Percentiles rank a stretch among this genome's conserved stretches.
Conservation (phyloP, 2,888 invertebrate species). For the Conistra vaccinii region DNA sequence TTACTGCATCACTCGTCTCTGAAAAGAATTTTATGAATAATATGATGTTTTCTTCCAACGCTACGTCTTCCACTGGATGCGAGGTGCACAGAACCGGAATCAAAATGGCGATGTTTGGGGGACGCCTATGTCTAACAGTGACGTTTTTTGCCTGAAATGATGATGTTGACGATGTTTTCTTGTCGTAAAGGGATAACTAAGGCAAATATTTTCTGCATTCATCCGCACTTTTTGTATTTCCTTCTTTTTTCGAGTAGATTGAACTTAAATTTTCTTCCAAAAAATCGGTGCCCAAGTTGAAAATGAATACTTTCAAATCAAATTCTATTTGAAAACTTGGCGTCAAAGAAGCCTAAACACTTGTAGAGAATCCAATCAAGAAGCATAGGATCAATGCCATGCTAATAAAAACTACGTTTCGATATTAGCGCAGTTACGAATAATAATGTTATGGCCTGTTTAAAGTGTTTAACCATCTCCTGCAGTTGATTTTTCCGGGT, state of each 20-base stretch:
- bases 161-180: not conserved
- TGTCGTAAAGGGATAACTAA: not conserved
- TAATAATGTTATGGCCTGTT: not conserved
- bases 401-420: too few species aligned
- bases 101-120: too few species aligned
- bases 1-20: not conserved
- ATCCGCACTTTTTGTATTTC: not conserved
- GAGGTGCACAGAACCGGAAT: too few species aligned
- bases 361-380: not conserved
- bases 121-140: too few species aligned
- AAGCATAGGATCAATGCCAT: too few species aligned
- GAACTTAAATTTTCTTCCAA: not conserved
- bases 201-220: slow-evolving; percentile 1
- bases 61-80: too few species aligned
- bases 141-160: too few species aligned
- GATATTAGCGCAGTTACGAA: not conserved
- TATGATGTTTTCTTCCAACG: too few species aligned
- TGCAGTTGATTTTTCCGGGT: too few species aligned
- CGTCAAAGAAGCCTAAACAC: too few species aligned
- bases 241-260: not conserved
- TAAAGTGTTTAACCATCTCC: too few species aligned
- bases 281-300: not conserved
- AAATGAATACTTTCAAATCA: slow-evolving; percentile 12
- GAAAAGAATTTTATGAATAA: not conserved
- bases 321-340: not conserved